These are phyloP conservation scores for Ctenosaura bakeri DNA, from an alignment of 2,797 vertebrate species.

Conservation along the genomic window DNA sequence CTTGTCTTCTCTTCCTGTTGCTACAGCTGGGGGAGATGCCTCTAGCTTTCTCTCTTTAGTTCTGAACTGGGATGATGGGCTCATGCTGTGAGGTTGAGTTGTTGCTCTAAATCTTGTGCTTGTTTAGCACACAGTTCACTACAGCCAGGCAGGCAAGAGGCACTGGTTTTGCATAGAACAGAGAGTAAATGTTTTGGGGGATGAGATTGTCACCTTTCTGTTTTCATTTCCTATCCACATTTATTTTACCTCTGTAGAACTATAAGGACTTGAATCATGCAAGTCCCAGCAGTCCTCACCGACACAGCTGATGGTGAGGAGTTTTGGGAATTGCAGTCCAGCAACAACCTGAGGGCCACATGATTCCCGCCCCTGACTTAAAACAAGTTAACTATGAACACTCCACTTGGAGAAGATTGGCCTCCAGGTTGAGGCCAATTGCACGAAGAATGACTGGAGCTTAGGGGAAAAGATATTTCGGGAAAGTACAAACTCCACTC, in stretches of 20 bases:
- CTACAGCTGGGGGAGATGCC: slow-evolving; percentile 7
- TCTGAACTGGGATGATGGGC: slow-evolving; percentile 3
- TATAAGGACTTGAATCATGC: no score
- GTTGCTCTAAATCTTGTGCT: slow-evolving; percentile 12
- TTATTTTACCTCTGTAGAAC: background rate
- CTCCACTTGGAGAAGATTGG: background rate
- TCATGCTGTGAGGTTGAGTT: slow-evolving; percentile 3
- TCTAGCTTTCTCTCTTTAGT: background rate
- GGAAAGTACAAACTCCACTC: no score
- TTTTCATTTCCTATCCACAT: background rate
- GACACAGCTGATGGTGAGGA: no score
- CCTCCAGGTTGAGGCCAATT: background rate
- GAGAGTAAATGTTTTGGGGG: no score
- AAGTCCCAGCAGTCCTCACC: no score
- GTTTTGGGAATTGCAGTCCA: no score
- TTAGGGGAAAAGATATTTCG: no score
- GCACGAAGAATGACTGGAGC: background rate
- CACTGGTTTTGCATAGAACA: background rate
- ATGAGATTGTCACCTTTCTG: background rate
- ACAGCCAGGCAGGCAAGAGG: background rate
- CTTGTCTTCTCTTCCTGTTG: slow-evolving; percentile 32
- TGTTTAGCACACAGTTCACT: background rate
- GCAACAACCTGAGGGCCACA: no score
- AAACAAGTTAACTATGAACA: no score
- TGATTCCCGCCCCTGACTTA: no score